Evolutionary conservation across 2,113 vertebrate species (phyloP).

Genomic region (Athene noctua): DNA sequence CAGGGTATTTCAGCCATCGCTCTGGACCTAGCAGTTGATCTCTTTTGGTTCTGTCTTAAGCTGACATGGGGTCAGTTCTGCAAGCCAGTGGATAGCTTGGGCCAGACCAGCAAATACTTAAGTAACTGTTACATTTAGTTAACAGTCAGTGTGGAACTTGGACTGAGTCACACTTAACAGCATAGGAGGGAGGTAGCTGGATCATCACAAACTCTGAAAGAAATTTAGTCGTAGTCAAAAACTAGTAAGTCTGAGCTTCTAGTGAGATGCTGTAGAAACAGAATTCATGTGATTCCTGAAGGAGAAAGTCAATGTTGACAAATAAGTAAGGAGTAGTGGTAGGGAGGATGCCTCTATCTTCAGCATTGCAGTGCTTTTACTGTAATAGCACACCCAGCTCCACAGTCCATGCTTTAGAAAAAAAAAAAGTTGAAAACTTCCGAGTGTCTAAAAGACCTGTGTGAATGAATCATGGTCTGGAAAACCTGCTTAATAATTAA

Average conservation of each 20-base stretch:
- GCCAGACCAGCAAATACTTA: not conserved
- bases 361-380: not conserved
- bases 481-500: not conserved
- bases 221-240: not conserved
- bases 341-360: not conserved
- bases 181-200: not conserved
- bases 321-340: not conserved
- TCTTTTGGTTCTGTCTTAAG: not conserved
- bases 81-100: not conserved
- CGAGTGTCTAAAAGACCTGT: not conserved
- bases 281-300: not conserved
- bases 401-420: not conserved
- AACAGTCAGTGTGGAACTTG: not conserved
- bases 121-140: not conserved
- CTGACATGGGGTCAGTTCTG: not conserved
- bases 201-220: not conserved
- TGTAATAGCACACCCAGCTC: not conserved
- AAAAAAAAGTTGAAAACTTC: not conserved
- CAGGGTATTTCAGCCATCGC: not conserved
- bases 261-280: not conserved
- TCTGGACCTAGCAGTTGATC: not conserved
- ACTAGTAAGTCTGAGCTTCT: not conserved
- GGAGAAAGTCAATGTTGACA: not conserved
- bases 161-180: not conserved
- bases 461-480: not conserved